Evolutionary conservation across 1,140 invertebrate species (phyloP), one percentile per base, ranked within the genome.

Genomic region (Megalopta genalis): DNA sequence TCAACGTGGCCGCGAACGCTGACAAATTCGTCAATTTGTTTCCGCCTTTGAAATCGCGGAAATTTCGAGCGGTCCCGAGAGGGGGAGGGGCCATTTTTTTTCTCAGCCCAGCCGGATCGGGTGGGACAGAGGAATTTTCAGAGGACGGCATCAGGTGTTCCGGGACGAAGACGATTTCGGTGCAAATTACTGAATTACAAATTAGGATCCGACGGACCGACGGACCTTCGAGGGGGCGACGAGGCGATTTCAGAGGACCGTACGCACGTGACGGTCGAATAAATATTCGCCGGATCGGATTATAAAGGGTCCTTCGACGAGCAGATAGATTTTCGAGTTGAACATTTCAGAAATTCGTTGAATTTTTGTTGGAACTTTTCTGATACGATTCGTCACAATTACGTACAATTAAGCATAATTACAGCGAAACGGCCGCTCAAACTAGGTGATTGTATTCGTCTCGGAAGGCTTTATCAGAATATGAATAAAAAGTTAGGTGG

Each of bases 141-240:
- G n/a, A n/a, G 49, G 54, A 57, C 8, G 54, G 54, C 9, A 57
- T 57, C 54, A 57, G 54, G 54, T 57, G 54, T 57, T 57, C n/a
- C 54, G 54, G 21, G 21, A n/a, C 54, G 21, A 57, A 57, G 54
- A 57, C 54, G 54, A 57, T 57, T 57, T 57, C 54, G 21, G 54
- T 57, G 54, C n/a, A 57, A 57, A 57, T 57, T 57, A n/a, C 54
- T 21, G 54, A 57, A 57, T 57, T 57, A 57, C 54, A 57, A 57
- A 57, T 57, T 57, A n/a, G 54, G 54, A 9, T 57, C 54, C n/a
- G n/a, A 21, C 2, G 54, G 1, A 21, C 21, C 21, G 54, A n/a
- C 9, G 21, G 21, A n/a, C n/a, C 21, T n/a, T 2, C 21, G 21
- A 4, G 0, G 21, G 4, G 54, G 1, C n/a, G n/a, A 57, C 54